A percentile compares a stretch with the other conserved stretches of the same genome.
These are phyloP conservation scores for Xiphydria camelus DNA, from an alignment of 2,888 invertebrate species.

Conservation along the genomic window DNA sequence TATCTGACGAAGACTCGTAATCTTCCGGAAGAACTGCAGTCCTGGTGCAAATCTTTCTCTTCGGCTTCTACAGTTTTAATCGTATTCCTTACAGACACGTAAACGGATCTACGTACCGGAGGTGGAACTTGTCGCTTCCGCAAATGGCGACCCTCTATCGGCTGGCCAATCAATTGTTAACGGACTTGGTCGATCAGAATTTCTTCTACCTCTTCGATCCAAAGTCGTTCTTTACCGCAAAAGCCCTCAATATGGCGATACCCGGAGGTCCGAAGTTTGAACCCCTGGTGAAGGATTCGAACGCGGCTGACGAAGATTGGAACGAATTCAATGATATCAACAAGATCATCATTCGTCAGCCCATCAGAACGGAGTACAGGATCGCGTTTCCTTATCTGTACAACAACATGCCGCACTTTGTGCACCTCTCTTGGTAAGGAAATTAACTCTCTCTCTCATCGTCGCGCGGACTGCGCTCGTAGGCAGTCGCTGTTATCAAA, in stretches of 20 bases:
- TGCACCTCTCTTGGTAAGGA: conserved; percentile 95
- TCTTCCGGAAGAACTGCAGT: too few species aligned
- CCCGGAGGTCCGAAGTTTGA: conserved; percentile 99
- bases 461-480: conserved; percentile 6
- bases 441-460: too few species aligned
- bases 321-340: conserved; percentile 99
- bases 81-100: conserved; percentile 68
- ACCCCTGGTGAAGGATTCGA: conserved; percentile 96
- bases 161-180: conserved; percentile 94
- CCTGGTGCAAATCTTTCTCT: too few species aligned
- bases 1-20: conserved; percentile 2
- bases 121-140: conserved; percentile 94
- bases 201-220: conserved; percentile 99
- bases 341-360: conserved; percentile 98
- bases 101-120: conserved; percentile 95
- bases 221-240: conserved; percentile 99
- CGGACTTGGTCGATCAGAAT: conserved; percentile 97
- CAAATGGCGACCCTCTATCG: conserved; percentile 98
- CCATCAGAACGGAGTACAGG: conserved; percentile 97
- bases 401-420: conserved; percentile 98
- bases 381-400: conserved; percentile 99
- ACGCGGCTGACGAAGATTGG: conserved; percentile 99
- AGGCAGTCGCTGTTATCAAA: too few species aligned
- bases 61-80: background rate
- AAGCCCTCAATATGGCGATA: conserved; percentile 98